Evolutionary conservation across 2,797 vertebrate species (phyloP).

Genomic region (Pteronotus mesoamericanus): DNA sequence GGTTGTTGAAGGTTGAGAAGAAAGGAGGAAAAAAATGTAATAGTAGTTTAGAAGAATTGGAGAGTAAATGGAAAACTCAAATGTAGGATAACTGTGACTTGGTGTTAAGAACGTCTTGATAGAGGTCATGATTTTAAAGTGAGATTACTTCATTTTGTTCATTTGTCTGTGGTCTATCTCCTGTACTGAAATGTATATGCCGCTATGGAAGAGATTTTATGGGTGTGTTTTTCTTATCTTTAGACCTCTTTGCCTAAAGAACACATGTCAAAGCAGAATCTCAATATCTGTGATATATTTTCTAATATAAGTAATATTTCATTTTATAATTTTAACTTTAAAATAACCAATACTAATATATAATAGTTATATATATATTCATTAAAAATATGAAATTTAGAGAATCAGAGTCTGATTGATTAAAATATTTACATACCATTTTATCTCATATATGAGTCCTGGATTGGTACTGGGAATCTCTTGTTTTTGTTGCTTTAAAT

Average conservation of each 20-base stretch:
- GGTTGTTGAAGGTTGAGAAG: not conserved
- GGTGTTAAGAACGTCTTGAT: not conserved
- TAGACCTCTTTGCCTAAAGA: not conserved
- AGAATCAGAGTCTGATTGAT: not conserved
- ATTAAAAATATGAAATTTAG: conserved; percentile 9
- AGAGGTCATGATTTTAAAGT: not conserved
- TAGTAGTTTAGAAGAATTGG: not conserved
- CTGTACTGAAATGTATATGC: not conserved
- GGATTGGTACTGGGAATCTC: not conserved
- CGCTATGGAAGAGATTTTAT: not conserved
- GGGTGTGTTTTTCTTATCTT: not conserved
- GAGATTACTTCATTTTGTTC: not conserved
- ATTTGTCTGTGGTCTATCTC: not conserved
- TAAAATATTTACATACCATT: not conserved
- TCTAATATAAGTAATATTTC: not conserved
- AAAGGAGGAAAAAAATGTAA: not conserved
- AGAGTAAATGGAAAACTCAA: not conserved
- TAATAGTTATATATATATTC: not conserved
- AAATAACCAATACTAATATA: not conserved
- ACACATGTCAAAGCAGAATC: not conserved
- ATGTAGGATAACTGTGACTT: not conserved
- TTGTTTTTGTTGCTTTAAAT: not conserved
- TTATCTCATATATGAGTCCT: not conserved
- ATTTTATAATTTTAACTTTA: not conserved
- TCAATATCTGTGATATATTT: not conserved